Conservation (phyloP, 2,113 vertebrate genomes). For the Pseudorectes ferrugineus region DNA sequence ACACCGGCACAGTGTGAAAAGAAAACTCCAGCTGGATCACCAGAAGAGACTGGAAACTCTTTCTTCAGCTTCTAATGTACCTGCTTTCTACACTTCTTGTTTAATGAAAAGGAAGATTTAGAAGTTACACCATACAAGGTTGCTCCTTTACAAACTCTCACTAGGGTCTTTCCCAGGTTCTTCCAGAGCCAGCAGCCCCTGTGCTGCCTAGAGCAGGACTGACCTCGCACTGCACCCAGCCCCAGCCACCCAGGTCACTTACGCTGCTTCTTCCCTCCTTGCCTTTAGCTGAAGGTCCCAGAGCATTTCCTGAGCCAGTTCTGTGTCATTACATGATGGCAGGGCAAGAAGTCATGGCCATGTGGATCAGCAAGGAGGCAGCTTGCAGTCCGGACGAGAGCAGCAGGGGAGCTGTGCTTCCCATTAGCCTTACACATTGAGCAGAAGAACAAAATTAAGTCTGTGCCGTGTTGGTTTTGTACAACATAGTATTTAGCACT, state of each 20-base stretch:
- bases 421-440: background rate
- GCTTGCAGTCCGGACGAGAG: background rate
- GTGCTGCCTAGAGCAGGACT: background rate
- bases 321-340: fast-evolving
- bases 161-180: background rate
- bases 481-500: background rate
- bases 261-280: background rate
- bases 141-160: background rate
- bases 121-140: fast-evolving
- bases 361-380: background rate
- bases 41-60: background rate
- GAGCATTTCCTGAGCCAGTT: background rate
- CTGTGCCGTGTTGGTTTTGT: background rate
- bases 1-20: background rate
- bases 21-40: background rate
- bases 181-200: background rate
- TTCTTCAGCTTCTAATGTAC: background rate
- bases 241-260: fast-evolving
- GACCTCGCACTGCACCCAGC: background rate
- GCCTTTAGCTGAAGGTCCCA: background rate
- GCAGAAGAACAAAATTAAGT: background rate
- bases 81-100: background rate
- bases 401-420: fast-evolving
- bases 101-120: background rate
- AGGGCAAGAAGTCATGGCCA: background rate